These are phyloP conservation scores for Scolanthus callimorphus DNA, from an alignment of 92 coral and sea anemone species.

Conservation along the genomic window DNA sequence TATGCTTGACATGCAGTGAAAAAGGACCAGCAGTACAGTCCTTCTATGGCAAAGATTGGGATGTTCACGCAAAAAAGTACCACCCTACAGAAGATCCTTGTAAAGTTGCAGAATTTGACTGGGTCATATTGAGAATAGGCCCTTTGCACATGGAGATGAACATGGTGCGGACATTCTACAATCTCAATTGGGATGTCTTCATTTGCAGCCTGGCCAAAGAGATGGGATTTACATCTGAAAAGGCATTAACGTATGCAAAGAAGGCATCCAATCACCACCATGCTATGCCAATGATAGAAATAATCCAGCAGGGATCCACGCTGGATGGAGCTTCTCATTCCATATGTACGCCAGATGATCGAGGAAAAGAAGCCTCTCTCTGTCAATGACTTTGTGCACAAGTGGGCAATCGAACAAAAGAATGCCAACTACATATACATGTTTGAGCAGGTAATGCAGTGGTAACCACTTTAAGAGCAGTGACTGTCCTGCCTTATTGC, in stretches of 20 bases:
- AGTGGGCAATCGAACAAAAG: conserved; percentile 9
- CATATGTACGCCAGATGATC: conserved; percentile 22
- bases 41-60: conserved; percentile 14
- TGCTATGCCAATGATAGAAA: conserved; percentile 11
- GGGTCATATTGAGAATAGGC: too few relatives aligned
- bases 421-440: conserved; percentile 14
- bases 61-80: not conserved
- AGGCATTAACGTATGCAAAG: conserved; percentile 21
- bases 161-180: conserved; percentile 11
- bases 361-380: conserved; percentile 14
- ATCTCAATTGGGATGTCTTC: not conserved
- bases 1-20: not conserved
- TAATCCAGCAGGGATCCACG: conserved; percentile 9
- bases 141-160: conserved; percentile 28
- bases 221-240: conserved; percentile 10
- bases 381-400: conserved; percentile 13
- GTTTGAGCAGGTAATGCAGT: conserved; percentile 10
- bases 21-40: not conserved
- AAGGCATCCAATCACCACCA: too few relatives aligned
- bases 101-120: too few relatives aligned
- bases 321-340: conserved; percentile 27
- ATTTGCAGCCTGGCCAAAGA: conserved; percentile 16
- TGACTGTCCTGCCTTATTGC: too few relatives aligned
- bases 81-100: too few relatives aligned
- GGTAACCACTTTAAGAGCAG: not conserved